A percentile compares a stretch with the other conserved stretches of the same genome.
Evolutionary conservation across 2,797 vertebrate genomes (phyloP).

Genomic region (Cryptoblepharus egeriae): DNA sequence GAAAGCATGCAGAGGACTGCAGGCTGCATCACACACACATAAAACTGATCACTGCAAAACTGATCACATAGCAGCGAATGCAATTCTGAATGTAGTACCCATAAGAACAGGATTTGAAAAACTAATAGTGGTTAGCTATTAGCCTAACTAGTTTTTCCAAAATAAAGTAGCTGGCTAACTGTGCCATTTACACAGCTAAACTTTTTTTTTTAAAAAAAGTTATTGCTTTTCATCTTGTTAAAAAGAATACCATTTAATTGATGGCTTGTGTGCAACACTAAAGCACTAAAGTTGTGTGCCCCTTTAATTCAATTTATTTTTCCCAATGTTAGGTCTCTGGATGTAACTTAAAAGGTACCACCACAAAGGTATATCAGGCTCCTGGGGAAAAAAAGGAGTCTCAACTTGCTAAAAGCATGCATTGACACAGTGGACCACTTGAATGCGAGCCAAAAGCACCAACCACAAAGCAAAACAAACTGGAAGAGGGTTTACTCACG

Average conservation of each 20-base stretch:
- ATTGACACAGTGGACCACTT: neutral
- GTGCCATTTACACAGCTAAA: constrained; percentile 36
- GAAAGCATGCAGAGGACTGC: no score
- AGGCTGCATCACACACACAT: neutral
- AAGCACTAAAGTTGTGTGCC: constrained; percentile 4
- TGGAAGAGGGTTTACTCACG: neutral
- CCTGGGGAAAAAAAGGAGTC: neutral
- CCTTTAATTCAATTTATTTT: constrained; percentile 53
- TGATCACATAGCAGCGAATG: neutral
- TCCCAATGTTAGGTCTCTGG: constrained; percentile 1
- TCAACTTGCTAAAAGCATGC: neutral
- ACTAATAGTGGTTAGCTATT: neutral
- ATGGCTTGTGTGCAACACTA: constrained; percentile 37
- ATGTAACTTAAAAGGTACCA: constrained; percentile 26
- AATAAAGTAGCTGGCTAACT: no score
- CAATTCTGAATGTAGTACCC: no score
- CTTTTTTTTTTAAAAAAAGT: constrained; percentile 12
- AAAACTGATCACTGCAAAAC: neutral
- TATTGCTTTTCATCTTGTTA: constrained; percentile 52
- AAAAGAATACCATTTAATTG: constrained; percentile 54
- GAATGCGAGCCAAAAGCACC: neutral
- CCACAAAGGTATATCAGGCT: constrained; percentile 27
- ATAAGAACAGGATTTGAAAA: neutral
- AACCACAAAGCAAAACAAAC: neutral
- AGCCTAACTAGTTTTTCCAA: neutral